Evolutionary conservation across 35 echinoderm and acorn worm genomes (phyloP).

Genomic region (Acanthaster planci): DNA sequence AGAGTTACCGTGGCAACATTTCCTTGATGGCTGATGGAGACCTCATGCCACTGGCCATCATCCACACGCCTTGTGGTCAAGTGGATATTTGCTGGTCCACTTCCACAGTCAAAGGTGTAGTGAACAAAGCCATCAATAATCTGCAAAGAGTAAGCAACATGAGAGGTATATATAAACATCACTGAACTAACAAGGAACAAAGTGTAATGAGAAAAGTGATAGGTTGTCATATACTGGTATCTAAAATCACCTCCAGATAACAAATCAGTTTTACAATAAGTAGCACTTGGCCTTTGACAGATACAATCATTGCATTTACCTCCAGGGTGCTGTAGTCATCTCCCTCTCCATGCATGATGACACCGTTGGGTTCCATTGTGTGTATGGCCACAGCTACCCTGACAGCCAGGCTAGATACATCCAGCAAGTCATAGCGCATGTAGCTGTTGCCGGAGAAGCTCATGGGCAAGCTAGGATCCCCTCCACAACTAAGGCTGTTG

Average conservation of each 20-base stretch:
- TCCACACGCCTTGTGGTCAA: conserved; percentile 63
- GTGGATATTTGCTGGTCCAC: conserved; percentile 72
- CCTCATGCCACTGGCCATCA: conserved; percentile 86
- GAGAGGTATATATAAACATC: no score
- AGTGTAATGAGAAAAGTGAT: no score
- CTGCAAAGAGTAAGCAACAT: conserved; percentile 35
- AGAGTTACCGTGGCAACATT: conserved; percentile 80
- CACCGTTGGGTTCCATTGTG: conserved; percentile 59
- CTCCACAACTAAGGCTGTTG: conserved; percentile 47
- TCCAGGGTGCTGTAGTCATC: conserved; percentile 79
- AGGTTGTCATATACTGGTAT: no score
- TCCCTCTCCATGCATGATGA: conserved; percentile 94
- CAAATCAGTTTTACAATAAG: no score
- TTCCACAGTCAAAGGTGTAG: conserved; percentile 89
- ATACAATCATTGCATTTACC: conserved; percentile 41
- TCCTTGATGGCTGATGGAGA: conserved; percentile 60
- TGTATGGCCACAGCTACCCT: conserved; percentile 52
- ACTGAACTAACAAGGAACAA: no score
- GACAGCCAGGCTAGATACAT: conserved; percentile 54
- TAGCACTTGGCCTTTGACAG: no score
- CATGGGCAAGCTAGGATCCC: conserved; percentile 54
- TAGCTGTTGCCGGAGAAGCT: conserved; percentile 86
- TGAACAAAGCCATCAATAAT: conserved; percentile 70
- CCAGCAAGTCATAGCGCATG: conserved; percentile 52
- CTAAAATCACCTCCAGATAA: no score